Conservation (phyloP, 2,797 vertebrate species). For the Gephyroberyx darwinii region DNA sequence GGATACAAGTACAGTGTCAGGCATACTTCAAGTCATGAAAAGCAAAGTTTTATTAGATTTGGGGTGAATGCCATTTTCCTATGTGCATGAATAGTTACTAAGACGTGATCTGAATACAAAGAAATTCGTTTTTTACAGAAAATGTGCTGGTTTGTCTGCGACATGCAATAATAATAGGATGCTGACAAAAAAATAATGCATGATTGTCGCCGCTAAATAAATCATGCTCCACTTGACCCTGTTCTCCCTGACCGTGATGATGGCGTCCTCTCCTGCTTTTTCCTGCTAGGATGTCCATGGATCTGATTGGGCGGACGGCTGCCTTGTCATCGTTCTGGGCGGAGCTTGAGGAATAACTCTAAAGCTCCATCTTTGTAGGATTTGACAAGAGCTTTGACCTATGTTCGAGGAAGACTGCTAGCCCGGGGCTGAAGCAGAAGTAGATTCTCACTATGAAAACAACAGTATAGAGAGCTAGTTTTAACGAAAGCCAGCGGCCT, state of each 20-base stretch:
- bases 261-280: conserved; percentile 14
- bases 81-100: too few relatives aligned
- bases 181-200: too few relatives aligned
- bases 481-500: conserved; percentile 24
- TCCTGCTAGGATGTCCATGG: neutral
- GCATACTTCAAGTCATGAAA: too few relatives aligned
- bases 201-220: too few relatives aligned
- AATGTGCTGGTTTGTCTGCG: too few relatives aligned
- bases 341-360: conserved; percentile 69
- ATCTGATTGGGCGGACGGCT: conserved; percentile 67
- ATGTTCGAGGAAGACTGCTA: conserved; percentile 69
- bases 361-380: conserved; percentile 83
- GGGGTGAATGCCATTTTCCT: too few relatives aligned
- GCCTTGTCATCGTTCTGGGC: conserved; percentile 69
- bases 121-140: too few relatives aligned
- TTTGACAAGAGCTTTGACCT: conserved; percentile 83
- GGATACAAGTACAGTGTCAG: too few relatives aligned
- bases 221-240: neutral
- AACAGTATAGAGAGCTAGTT: conserved; percentile 49
- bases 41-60: too few relatives aligned
- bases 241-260: conserved; percentile 13
- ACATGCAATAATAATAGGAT: too few relatives aligned
- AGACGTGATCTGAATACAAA: too few relatives aligned
- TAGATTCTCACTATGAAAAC: conserved; percentile 55
- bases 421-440: conserved; percentile 52